Base-by-base conservation (phyloP, 2,113 vertebrate species). In the Pelobates fuscus region DNA sequence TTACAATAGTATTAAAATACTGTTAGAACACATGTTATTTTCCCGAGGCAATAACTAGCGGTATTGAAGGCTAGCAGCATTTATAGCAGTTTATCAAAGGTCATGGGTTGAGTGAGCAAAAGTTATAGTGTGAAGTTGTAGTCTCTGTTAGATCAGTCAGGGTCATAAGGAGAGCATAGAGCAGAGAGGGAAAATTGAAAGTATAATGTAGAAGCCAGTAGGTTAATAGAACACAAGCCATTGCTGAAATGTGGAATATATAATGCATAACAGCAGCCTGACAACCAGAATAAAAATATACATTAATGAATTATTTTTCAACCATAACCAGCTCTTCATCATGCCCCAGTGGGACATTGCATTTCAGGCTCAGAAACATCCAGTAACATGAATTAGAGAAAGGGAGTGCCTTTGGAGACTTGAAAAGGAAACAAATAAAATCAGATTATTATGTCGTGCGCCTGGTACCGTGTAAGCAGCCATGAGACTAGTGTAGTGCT, bases 401-500 rank as follows among this genome's bases (percentile, higher is more conserved):
- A 23, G 44, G 37, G 14, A 12, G 37, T 41, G 7, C 15, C 17
- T 49, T 15, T 49, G 44, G 17, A 49, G 17, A 49, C 44, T 5
- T 49, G 17, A 49, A 49, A 60, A 27, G 32, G n/a, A 61, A 57
- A 61, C 57, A 60, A 71, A 71, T 71, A 30, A 61, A 14, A 46
- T 46, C 58, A 23, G 44, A 30, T 24, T 55, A 59, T n/a, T 1
- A 44, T 29, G 41, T n/a, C 41, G 30, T 27, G 37, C n/a, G 18
- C 23, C 29, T 41, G 37, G 24, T 70, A 59, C 58, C 32, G 44
- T 71, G 57, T 61, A 71, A 61, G 69, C 57, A 71, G 29, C 67
- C n/a, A 49, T 61, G 43, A 49, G 46, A 71, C 58, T 26, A 70
- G 27, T 29, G 57, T 32, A 62, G 46, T 24, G 23, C 69, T 30